Evolutionary conservation across 2,888 invertebrate species (phyloP), one percentile per base, ranked within the genome.

Genomic region (Trichopoda pennipes): DNA sequence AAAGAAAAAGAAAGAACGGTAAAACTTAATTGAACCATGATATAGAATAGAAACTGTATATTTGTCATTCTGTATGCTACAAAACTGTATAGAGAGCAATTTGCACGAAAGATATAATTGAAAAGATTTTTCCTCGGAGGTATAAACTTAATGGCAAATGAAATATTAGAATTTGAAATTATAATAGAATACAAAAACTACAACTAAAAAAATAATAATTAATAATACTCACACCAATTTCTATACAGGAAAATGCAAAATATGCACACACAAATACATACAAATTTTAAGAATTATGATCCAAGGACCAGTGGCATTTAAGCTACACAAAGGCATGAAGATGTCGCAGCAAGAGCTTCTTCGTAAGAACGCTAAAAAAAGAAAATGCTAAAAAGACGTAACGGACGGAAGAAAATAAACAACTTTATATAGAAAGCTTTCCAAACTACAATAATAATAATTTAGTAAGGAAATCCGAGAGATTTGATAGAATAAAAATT

Each of bases 101-200:
- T 70, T 78, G 58, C 60, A 78, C 69, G 69, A 75, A 77, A 75
- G 66, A 72, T 68, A 58, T 79, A 82, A 82, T 82, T 82, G 82
- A 82, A 82, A 82, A 82, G 75, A 79, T 75, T 70, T 81, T 79
- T 70, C 81, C 82, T 82, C 61, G 49, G 75, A 82, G 82, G 82
- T 82, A 82, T 72, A 79, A 82, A 79, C 72, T 75, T 76, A 82
- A 79, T 56, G 51, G 75, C 68, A 79, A 82, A 79, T 82, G 68
- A 82, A 79, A 76, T 79, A 79, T 79, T 72, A 82, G 68, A 82
- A 82, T 75, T 76, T 55, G 68, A 51, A 76, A 76, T 68, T 68
- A 76, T 68, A 61, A 55, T 74, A 38, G 28, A 21, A 53, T 66
- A 44, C 38, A 55, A 55, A 68, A 72, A 56, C 23, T 51, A 56